Evolutionary conservation across 2,113 vertebrate genomes (phyloP).

Genomic region (Carettochelys insculpta): DNA sequence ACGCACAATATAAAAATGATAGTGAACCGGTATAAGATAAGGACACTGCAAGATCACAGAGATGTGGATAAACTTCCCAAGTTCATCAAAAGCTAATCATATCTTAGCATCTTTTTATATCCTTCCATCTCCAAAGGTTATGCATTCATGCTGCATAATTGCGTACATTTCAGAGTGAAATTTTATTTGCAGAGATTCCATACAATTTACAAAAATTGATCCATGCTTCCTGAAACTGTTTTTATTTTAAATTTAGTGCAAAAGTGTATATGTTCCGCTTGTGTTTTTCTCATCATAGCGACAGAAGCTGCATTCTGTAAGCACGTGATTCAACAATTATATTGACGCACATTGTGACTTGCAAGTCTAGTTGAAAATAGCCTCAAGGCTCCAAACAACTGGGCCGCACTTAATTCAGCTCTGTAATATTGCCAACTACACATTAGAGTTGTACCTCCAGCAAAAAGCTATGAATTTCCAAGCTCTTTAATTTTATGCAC

Average conservation of each 20-base stretch:
- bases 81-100: not conserved
- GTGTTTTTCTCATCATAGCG: not conserved
- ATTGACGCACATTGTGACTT: not conserved
- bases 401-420: not conserved
- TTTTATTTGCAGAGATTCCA: not conserved
- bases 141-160: not conserved
- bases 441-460: constrained; percentile 10
- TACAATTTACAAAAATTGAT: not conserved
- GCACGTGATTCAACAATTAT: not conserved
- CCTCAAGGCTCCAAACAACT: constrained; percentile 2
- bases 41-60: not conserved
- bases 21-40: not conserved
- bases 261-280: not conserved
- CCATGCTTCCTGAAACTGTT: not conserved
- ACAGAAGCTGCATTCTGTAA: not conserved
- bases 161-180: not conserved
- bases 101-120: not conserved
- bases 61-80: not conserved
- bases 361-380: constrained; percentile 4
- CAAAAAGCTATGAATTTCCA: constrained; percentile 1
- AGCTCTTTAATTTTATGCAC: not conserved
- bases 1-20: not conserved
- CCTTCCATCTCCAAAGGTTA: not conserved
- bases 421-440: not conserved
- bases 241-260: not conserved